Base-by-base conservation (phyloP, 2,797 vertebrate genomes). In the Lepidocolaptes lacrymiger region DNA sequence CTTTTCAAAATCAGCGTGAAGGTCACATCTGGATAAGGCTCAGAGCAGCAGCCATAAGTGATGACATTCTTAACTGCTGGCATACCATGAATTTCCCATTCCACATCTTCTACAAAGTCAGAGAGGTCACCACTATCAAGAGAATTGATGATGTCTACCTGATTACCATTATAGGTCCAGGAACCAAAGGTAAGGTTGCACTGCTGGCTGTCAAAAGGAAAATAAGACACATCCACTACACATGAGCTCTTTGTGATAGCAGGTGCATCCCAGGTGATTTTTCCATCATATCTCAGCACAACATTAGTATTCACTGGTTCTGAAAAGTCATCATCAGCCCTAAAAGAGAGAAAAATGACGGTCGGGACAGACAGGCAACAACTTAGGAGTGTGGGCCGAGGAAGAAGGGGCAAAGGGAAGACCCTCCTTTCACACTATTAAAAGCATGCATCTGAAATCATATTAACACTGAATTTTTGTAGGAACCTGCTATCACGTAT, bases 141-240 rank as follows among this genome's bases (percentile, higher is more conserved):
- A 58, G 97, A 98, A 73, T 99, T 98, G 94, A 98, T 98, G 88
- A 99, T 98, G 97, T 99, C 99, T 95, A 99, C 99, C 97, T 99
- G 99, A 91, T 99, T 99, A 85, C 99, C 99, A 19, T 99, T 99
- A 98, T 99, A 99, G 84, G 99, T 99, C 99, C 99, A 99, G 76
- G 99, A 99, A 37, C 99, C 99, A 64, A 99, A 99, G 16, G 99
- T 99, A 68, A 99, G 98, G 92, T 99, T 99, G 97, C 99, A 99
- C 78, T 98, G 98, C 97, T 99, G 99, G 95, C 98, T 98, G 90
- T 99, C 99, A 52, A 99, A 99, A 54, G 99, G 99, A 88, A 99
- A 99, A 94, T 99, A 99, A 81, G 99, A 98, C 34, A 99, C 99
- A 20, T 99, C 99, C 67, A 99, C 99, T 83, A 99, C 99, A 82